Percentiles rank a stretch among this genome's conserved stretches.
Conservation (phyloP, 2,113 vertebrate genomes). For the Pangasianodon hypophthalmus region DNA sequence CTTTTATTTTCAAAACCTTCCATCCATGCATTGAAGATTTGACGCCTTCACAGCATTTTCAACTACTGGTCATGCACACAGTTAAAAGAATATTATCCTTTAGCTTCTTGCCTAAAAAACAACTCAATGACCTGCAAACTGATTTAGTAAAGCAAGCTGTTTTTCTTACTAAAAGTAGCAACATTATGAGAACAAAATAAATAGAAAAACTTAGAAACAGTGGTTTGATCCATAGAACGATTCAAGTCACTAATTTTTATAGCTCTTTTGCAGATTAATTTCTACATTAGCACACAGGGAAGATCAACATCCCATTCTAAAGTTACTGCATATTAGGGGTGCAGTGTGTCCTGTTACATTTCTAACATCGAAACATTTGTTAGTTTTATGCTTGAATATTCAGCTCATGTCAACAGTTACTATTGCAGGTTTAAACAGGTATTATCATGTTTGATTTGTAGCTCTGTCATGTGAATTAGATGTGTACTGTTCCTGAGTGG, state of each 20-base stretch:
- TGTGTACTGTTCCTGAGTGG: neutral
- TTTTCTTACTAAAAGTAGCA: slow-evolving; percentile 35
- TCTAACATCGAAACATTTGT: neutral
- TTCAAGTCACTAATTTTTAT: slow-evolving; percentile 70
- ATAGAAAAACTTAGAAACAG: slow-evolving; percentile 69
- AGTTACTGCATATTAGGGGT: slow-evolving; percentile 5
- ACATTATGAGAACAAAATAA: slow-evolving; percentile 65
- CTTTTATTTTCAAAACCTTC: slow-evolving; percentile 38
- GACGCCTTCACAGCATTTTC: slow-evolving; percentile 1
- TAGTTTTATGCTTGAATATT: neutral
- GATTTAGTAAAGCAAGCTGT: slow-evolving; percentile 9
- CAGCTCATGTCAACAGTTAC: slow-evolving; percentile 3
- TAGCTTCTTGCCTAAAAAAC: neutral
- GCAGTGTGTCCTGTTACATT: neutral
- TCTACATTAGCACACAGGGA: neutral
- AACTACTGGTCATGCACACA: slow-evolving; percentile 21
- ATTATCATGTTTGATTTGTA: slow-evolving; percentile 4
- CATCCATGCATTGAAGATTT: slow-evolving; percentile 15
- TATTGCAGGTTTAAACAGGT: slow-evolving; percentile 7
- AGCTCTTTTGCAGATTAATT: slow-evolving; percentile 49
- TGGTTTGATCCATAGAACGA: slow-evolving; percentile 74
- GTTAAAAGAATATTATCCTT: neutral
- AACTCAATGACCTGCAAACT: neutral
- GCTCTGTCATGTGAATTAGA: neutral
- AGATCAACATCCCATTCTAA: slow-evolving; percentile 9